Evolutionary conservation across 2,113 vertebrate species (phyloP).

Genomic region (Brachionichthys hirsutus): DNA sequence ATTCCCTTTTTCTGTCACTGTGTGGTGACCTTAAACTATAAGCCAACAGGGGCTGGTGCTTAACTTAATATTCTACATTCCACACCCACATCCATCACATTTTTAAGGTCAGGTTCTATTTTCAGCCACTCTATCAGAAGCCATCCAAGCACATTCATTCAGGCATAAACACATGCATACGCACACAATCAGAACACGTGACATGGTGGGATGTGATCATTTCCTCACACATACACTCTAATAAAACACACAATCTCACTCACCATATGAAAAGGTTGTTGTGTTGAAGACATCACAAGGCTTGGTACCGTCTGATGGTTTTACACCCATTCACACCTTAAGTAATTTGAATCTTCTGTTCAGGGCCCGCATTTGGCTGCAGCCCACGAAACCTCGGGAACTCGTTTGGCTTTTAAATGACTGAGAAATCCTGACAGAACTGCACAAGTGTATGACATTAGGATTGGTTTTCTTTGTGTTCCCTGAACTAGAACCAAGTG

Average conservation of each 20-base stretch:
- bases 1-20: slow-evolving; percentile 50
- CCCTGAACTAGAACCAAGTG: too few species aligned
- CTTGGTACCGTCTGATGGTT: neutral
- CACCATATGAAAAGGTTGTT: neutral
- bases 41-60: slow-evolving; percentile 60
- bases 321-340: slow-evolving; percentile 27
- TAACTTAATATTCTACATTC: slow-evolving; percentile 68
- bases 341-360: slow-evolving; percentile 1
- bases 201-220: too few species aligned
- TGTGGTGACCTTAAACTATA: slow-evolving; percentile 74
- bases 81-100: slow-evolving; percentile 73
- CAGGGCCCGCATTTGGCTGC: neutral
- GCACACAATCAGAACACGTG: neutral
- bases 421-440: too few species aligned
- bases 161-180: neutral
- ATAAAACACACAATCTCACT: too few species aligned
- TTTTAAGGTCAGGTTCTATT: slow-evolving; percentile 79
- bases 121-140: slow-evolving; percentile 72
- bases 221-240: too few species aligned
- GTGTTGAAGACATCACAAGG: neutral
- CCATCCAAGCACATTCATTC: slow-evolving; percentile 26
- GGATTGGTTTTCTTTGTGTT: too few species aligned
- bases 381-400: too few species aligned
- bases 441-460: too few species aligned
- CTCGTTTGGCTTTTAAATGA: too few species aligned